These are phyloP conservation scores for Epinephelus malabaricus DNA, from an alignment of 2,797 vertebrate species.

Conservation along the genomic window DNA sequence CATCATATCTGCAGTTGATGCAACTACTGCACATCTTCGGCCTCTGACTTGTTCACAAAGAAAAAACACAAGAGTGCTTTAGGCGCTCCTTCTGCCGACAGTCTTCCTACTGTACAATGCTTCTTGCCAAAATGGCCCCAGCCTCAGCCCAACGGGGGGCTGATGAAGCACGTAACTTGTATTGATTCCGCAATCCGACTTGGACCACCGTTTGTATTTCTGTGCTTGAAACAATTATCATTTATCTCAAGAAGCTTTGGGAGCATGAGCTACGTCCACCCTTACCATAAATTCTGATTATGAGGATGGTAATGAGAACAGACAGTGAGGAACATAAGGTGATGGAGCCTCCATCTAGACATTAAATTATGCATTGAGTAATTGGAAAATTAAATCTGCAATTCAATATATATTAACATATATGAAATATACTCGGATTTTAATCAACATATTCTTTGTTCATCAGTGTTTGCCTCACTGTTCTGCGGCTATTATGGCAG, in stretches of 20 bases:
- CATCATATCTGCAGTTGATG: conserved; percentile 8
- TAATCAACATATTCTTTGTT: conserved; percentile 29
- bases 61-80: not conserved
- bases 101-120: conserved; percentile 11
- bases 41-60: conserved; percentile 9
- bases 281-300: conserved; percentile 17
- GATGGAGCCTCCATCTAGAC: conserved; percentile 17
- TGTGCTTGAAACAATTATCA: conserved; percentile 12
- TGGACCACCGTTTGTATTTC: not conserved
- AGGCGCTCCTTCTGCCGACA: conserved; percentile 10
- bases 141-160: conserved; percentile 20
- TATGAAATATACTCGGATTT: not conserved
- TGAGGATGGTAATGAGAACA: conserved; percentile 30
- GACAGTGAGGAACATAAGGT: not conserved
- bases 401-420: conserved; percentile 1
- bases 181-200: conserved; percentile 18
- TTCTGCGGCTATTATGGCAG: conserved; percentile 13
- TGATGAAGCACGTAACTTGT: conserved; percentile 37
- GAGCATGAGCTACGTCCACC: not conserved
- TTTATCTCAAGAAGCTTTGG: conserved; percentile 19
- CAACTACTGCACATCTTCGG: not conserved
- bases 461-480: conserved; percentile 8
- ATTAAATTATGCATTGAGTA: conserved; percentile 27
- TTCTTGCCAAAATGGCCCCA: conserved; percentile 18
- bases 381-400: conserved; percentile 35